Evolutionary conservation across 2,888 invertebrate genomes (phyloP), one percentile per base, ranked within the genome.

Genomic region (Prosapia bicincta): DNA sequence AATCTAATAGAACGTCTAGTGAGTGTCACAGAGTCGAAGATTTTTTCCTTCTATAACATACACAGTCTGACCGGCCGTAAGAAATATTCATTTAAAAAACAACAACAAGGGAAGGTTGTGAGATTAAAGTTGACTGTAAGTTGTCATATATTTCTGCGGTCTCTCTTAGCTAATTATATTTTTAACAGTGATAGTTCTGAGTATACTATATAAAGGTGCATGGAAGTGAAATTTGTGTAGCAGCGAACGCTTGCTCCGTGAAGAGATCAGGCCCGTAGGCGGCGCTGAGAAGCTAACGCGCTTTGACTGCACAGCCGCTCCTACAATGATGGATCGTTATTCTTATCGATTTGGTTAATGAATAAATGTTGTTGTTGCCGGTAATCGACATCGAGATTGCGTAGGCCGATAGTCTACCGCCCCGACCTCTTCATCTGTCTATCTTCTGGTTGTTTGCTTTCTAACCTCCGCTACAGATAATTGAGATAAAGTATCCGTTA

Each of bases 321-420:
- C 54, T 20, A 20, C 54, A 20, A 54, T 73, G 73, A 73, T 43
- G 67, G 73, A 73, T 73, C 73, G 68, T n/a, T 54, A 26, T 69
- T 68, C 68, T 73, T 73, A 73, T 73, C 73, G 73, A 69, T 73
- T 73, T 68, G 43, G 73, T 73, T 73, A 73, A 73, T 68, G 73
- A 73, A 73, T 73, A 73, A 73, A 69, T 72, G 72, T 66, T 72
- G 72, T 72, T 72, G 72, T 72, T 54, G 54, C 20, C 54, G n/a
- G 54, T 54, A 54, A 54, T 54, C 54, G 54, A 54, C 54, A 54
- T 54, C 20, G 54, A 54, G 54, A 66, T 23, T 15, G 72, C 72
- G 72, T 72, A 66, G 72, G 72, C 25, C 23, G 66, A 26, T 25
- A 26, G 72, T 72, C 72, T n/a, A 38, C 30, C 28, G 54, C 32